phyloP scores from a whole-genome alignment of 2,797 vertebrate species.

The Myotis vivesi region DNA sequence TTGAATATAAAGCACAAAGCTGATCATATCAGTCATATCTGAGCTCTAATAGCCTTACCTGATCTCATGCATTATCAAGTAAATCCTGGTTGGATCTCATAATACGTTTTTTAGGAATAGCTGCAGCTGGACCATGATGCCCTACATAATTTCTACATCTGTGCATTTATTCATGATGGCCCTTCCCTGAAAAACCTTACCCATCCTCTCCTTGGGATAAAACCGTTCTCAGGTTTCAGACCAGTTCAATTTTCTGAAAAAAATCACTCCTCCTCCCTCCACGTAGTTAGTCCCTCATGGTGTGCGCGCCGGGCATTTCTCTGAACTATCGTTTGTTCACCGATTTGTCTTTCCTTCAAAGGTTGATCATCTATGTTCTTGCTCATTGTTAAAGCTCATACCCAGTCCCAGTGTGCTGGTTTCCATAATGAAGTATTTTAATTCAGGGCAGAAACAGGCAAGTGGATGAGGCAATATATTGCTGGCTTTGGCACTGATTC shows the following conservation, averaged over 20 bases:
- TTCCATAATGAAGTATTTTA: background rate
- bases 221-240: background rate
- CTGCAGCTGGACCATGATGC: background rate
- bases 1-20: background rate
- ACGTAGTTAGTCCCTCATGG: background rate
- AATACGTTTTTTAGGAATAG: background rate
- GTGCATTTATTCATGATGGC: background rate
- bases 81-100: background rate
- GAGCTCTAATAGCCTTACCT: background rate
- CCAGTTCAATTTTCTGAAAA: background rate
- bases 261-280: background rate
- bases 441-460: background rate
- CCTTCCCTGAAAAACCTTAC: too few species aligned
- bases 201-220: background rate
- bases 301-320: background rate
- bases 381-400: background rate
- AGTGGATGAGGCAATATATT: background rate
- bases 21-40: background rate
- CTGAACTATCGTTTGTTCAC: background rate
- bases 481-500: background rate
- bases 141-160: background rate
- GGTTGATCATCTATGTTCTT: background rate
- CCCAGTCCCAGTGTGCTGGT: background rate
- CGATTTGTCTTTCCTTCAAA: background rate
- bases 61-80: background rate